Conservation (phyloP, 1,140 invertebrate genomes). For the Riptortus pedestris region DNA sequence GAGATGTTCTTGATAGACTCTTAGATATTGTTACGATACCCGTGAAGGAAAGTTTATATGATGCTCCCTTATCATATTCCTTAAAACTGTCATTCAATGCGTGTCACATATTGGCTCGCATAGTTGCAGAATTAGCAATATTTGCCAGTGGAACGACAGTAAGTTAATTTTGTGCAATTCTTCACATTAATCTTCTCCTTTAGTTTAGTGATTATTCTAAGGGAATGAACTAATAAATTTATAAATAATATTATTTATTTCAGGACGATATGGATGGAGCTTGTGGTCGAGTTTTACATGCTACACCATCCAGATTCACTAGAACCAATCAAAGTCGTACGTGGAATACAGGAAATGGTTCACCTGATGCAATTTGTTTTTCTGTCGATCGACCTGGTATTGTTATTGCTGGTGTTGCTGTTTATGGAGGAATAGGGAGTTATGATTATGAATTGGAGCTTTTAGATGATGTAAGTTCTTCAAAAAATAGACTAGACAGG, state of each 20-base stretch:
- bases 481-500: too few relatives aligned
- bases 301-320: slow-evolving; percentile 82
- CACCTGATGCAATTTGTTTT: slow-evolving; percentile 92
- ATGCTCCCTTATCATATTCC: slow-evolving; percentile 46
- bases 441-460: slow-evolving; percentile 88
- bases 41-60: slow-evolving; percentile 52
- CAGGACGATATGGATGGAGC: slow-evolving; percentile 52
- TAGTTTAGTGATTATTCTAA: not conserved
- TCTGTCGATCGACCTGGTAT: slow-evolving; percentile 83
- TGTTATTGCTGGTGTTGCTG: slow-evolving; percentile 73
- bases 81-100: slow-evolving; percentile 64
- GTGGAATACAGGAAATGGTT: slow-evolving; percentile 95
- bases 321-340: slow-evolving; percentile 75
- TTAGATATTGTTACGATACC: slow-evolving; percentile 71
- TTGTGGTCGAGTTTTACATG: slow-evolving; percentile 59
- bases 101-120: slow-evolving; percentile 71
- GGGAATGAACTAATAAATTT: too few relatives aligned
- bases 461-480: slow-evolving; percentile 62
- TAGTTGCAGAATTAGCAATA: slow-evolving; percentile 79
- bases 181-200: not conserved
- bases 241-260: slow-evolving; percentile 19
- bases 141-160: slow-evolving; percentile 57
- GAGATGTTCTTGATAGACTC: slow-evolving; percentile 71
- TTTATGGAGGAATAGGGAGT: slow-evolving; percentile 77
- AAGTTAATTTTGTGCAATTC: slow-evolving; percentile 23